Conservation (phyloP, 2,797 vertebrate genomes). For the Dendrocincla fuliginosa region DNA sequence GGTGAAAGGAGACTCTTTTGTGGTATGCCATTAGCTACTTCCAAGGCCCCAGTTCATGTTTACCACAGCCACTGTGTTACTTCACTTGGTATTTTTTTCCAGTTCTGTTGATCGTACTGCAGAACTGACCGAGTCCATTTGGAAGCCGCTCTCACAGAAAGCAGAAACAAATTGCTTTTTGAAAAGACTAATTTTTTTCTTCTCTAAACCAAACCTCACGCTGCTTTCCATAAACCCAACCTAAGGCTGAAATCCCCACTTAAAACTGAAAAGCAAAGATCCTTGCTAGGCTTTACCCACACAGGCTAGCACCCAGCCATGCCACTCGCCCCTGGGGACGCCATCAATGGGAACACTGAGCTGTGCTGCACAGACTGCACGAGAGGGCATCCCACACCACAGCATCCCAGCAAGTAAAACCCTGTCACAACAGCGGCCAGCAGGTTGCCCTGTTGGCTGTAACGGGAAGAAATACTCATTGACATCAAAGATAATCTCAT, state of each 20-base stretch:
- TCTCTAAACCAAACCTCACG: neutral
- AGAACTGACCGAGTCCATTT: neutral
- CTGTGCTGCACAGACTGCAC: neutral
- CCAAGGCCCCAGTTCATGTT: slow-evolving; percentile 40
- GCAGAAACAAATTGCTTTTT: slow-evolving; percentile 29
- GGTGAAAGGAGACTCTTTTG: slow-evolving; percentile 32
- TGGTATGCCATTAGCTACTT: neutral
- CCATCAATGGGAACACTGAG: neutral
- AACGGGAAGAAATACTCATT: neutral
- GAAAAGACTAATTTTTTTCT: neutral
- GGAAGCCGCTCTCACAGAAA: neutral
- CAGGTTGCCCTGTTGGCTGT: slow-evolving; percentile 14
- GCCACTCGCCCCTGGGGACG: accelerated
- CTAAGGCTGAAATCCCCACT: slow-evolving; percentile 1
- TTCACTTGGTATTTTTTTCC: slow-evolving; percentile 33
- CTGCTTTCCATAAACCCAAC: neutral
- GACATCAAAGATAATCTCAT: slow-evolving; percentile 47
- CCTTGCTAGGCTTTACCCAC: neutral
- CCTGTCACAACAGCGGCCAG: neutral
- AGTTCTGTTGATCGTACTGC: neutral
- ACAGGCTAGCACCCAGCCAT: accelerated
- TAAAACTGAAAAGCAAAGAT: neutral
- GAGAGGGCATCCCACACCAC: neutral
- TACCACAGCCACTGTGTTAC: slow-evolving; percentile 32
- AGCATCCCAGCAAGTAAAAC: neutral